Evolutionary conservation across 2,888 invertebrate genomes (phyloP), one percentile per base, ranked within the genome.

Genomic region (Barypeithes pellucidus): DNA sequence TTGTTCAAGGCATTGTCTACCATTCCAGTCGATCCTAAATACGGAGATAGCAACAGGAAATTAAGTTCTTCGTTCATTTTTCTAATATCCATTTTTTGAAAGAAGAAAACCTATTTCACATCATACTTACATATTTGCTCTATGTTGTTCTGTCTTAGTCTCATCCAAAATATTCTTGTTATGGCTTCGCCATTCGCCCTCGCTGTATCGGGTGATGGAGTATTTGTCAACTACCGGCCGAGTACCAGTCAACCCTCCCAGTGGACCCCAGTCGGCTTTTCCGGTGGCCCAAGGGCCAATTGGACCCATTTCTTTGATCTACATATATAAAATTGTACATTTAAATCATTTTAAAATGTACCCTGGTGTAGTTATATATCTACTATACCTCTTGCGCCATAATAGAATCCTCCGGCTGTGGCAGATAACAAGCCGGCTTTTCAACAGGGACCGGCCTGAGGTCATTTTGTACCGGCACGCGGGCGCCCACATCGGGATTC

Each of bases 181-280:
- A 73, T 82, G 84, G 5, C 74, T 74, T 47, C 92, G 88, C 94
- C 94, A 94, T 85, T 94, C 93, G 8, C 89, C 90, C 0, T 91
- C 88, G 67, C 93, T 93, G 82, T 89, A 93, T 79, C 92, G 88
- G 11, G 93, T 91, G 54, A 94, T 87, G 0, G 94, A 92, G 82
- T 94, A 94, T 80, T 92, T 92, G 85, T 93, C 93, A 9, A 93
- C 93, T 0, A 89, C 88, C 0, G 94, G 94, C 75, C 94, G 88
- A 0, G 93, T 91, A 2, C 94, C 94, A 0, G 94, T 94, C 80
- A 93, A 87, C 0, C 88, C 90, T 0, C 89, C 90, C 68, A 92
- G 86, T 0, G 93, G 92, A 39, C 92, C 91, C 91, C 92, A 94
- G 82, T 93, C 92, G 0, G 92, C 90, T 77, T 91, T 90, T 1